Evolutionary conservation across 23 tunicate species (phyloP).

Genomic region (Styela plicata): DNA sequence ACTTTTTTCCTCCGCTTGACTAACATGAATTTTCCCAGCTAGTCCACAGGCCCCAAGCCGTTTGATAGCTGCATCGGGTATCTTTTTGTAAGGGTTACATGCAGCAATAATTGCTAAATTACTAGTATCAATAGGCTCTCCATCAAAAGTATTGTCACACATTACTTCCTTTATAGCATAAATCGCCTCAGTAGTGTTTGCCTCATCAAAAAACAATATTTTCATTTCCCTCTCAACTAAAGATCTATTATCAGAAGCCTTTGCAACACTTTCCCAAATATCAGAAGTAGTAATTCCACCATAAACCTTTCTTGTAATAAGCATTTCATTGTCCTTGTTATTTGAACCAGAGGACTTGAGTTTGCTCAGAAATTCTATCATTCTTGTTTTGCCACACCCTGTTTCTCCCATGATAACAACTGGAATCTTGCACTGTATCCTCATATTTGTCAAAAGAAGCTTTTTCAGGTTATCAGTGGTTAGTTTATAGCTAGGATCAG

Average conservation of each 20-base stretch:
- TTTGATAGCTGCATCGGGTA: constrained; percentile 38
- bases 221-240: neutral
- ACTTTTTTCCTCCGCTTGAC: constrained; percentile 50
- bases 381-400: constrained; percentile 69
- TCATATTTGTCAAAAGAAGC: constrained; percentile 51
- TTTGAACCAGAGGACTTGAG: constrained; percentile 31
- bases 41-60: constrained; percentile 57
- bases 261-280: constrained; percentile 37
- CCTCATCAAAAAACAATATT: constrained; percentile 63
- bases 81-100: constrained; percentile 62
- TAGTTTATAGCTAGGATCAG: constrained; percentile 47
- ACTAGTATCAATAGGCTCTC: constrained; percentile 15
- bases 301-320: constrained; percentile 52
- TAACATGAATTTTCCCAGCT: constrained; percentile 48
- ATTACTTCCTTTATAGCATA: constrained; percentile 75
- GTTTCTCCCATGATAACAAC: constrained; percentile 61
- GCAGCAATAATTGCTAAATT: constrained; percentile 49
- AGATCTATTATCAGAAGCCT: neutral
- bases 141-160: constrained; percentile 58
- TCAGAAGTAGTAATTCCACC: constrained; percentile 56
- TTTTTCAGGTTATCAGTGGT: constrained; percentile 57
- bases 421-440: constrained; percentile 56
- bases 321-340: neutral
- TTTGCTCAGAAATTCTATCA: constrained; percentile 57
- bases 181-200: constrained; percentile 78